Base-by-base conservation (phyloP, 1,140 invertebrate genomes). In the Drosophila rhopaloa region DNA sequence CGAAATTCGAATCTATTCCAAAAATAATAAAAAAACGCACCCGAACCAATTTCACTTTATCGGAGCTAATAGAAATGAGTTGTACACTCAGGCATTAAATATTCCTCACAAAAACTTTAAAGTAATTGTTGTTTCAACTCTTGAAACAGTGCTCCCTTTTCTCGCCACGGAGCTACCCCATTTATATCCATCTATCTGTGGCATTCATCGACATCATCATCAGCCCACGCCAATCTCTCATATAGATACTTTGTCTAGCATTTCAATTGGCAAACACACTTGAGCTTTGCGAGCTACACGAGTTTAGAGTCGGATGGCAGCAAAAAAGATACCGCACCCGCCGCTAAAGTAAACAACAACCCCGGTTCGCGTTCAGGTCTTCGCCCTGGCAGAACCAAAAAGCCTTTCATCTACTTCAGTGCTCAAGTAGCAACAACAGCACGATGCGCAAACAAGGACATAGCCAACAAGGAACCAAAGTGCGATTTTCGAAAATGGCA, bases 401-500 rank as follows among this genome's bases (percentile, higher is more conserved):
- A 90, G 75, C 84, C 85, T 89, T 89, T 89, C 78, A 88, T 89
- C 81, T 78, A 89, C 84, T 89, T 76, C 79, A 88, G 29, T 70
- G 76, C 82, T 86, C 75, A 79, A 86, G 84, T 88, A 76, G 83
- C 83, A 83, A 83, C 83, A 82, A 83, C 61, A 57, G 71, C 71
- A 51, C 46, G 59, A 68, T 88, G 76, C 79, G 71, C 79, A 84
- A 81, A 61, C 83, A 82, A 70, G 54, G 55, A 55, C 44, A 54
- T 5, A 27, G 50, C 32, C 32, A 37, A 19, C 14, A 19, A 19
- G 66, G 32, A 56, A 9, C 41, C 65, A 72, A 79, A 88, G 76
- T 85, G 84, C 78, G 81, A 89, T 89, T 90, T 89, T 90, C 85
- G 84, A 89, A 90, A 91, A 91, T 90, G 77, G 88, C 80, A 88